phyloP scores from a whole-genome alignment of 2,797 vertebrate species.

The Pagetopsis macropterus region DNA sequence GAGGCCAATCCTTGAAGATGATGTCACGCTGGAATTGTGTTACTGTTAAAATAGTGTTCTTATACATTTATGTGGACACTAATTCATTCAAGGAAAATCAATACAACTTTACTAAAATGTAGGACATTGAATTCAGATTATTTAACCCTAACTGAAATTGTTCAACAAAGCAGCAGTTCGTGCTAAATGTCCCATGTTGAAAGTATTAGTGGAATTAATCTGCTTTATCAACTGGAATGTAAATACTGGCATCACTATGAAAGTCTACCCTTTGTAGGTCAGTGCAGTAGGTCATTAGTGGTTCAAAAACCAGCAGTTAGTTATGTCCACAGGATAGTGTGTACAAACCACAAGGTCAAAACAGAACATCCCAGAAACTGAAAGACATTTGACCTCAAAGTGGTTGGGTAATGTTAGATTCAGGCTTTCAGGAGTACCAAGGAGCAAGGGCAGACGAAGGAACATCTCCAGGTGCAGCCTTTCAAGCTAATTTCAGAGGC shows the following conservation, averaged over 20 bases:
- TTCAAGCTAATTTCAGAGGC: constrained; percentile 45
- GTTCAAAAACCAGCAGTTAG: constrained; percentile 11
- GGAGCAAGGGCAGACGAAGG: constrained; percentile 11
- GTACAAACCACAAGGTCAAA: constrained; percentile 21
- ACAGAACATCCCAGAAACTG: constrained; percentile 1
- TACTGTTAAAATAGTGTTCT: constrained; percentile 52
- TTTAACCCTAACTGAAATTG: constrained; percentile 14
- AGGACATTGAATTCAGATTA: constrained; percentile 29
- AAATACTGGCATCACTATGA: not conserved
- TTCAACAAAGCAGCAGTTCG: constrained; percentile 12
- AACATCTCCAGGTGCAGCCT: constrained; percentile 55
- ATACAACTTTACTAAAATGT: constrained; percentile 23
- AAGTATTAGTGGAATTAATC: not conserved
- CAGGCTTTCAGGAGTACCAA: constrained; percentile 11
- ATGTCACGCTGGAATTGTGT: constrained; percentile 69
- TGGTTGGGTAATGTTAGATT: constrained; percentile 1
- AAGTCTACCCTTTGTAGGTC: not conserved
- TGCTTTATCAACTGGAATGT: not conserved
- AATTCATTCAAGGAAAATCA: constrained; percentile 48
- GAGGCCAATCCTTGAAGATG: constrained; percentile 64
- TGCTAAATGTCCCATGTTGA: not conserved
- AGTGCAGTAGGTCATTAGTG: constrained; percentile 13
- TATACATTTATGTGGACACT: constrained; percentile 33
- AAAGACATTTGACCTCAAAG: not conserved
- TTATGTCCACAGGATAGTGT: constrained; percentile 7